Conservation (phyloP, 2,797 vertebrate genomes). For the Eulemur coronatus region DNA sequence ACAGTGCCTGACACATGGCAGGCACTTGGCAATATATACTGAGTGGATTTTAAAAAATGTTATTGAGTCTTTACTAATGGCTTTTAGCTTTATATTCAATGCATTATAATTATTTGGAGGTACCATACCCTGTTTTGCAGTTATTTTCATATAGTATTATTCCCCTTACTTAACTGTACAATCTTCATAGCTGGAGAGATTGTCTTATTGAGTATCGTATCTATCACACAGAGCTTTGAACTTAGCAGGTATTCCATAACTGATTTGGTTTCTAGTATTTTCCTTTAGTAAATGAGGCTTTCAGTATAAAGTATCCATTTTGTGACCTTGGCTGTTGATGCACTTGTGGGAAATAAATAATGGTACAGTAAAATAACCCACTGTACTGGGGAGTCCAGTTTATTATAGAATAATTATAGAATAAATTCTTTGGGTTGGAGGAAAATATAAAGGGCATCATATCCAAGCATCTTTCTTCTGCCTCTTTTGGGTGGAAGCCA, state of each 20-base stretch:
- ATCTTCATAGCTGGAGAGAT: neutral
- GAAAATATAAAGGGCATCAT: neutral
- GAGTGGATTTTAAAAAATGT: neutral
- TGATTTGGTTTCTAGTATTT: neutral
- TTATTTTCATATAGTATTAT: neutral
- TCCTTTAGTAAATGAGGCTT: conserved; percentile 26
- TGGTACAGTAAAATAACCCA: neutral
- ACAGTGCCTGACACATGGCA: neutral
- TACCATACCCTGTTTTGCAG: neutral
- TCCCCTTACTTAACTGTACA: neutral
- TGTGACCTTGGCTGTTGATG: conserved; percentile 18
- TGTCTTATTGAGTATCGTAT: neutral
- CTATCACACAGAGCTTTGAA: conserved; percentile 15
- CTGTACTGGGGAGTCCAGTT: neutral
- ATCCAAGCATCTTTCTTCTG: conserved; percentile 1
- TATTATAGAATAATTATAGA: conserved; percentile 9
- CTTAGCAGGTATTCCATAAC: conserved; percentile 10
- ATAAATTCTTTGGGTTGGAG: conserved; percentile 6
- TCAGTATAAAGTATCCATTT: neutral
- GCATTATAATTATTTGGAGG: conserved; percentile 32
- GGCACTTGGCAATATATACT: neutral
- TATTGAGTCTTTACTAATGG: neutral
- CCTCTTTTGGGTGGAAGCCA: neutral
- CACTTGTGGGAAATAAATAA: conserved; percentile 42
- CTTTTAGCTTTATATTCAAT: conserved; percentile 8